A percentile compares a stretch with the other conserved stretches of the same genome.
Evolutionary conservation across 2,888 invertebrate genomes (phyloP).

Genomic region (Lobophora halterata): DNA sequence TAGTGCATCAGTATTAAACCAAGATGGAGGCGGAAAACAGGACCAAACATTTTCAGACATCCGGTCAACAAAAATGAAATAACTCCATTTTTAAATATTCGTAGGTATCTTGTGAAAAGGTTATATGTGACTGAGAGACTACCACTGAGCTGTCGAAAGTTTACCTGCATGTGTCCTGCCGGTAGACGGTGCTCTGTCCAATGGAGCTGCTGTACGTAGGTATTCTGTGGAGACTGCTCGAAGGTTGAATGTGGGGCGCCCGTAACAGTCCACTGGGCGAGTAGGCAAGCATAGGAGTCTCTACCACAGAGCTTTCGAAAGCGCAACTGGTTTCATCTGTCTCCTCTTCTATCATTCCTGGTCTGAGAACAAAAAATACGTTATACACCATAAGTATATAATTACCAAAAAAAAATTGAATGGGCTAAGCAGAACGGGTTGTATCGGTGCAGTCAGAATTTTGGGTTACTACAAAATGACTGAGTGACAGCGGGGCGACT

Average conservation of each 20-base stretch:
- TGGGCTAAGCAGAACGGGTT: no score
- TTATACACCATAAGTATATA: no score
- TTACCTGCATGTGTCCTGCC: slow-evolving; percentile 81
- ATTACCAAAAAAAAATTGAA: no score
- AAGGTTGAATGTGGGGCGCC: slow-evolving; percentile 59
- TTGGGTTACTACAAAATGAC: no score
- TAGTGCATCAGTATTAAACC: no score
- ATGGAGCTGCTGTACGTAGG: slow-evolving; percentile 82
- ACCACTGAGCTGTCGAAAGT: slow-evolving; percentile 4
- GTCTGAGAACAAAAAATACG: slow-evolving; percentile 37
- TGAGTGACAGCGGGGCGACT: no score
- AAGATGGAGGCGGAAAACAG: no score
- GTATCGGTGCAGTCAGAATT: no score
- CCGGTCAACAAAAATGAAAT: no score
- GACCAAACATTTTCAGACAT: no score
- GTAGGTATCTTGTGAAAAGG: no score
- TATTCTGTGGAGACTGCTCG: slow-evolving; percentile 78
- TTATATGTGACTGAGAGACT: slow-evolving; percentile 16
- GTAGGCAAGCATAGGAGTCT: slow-evolving; percentile 65
- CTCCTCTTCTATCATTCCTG: slow-evolving; percentile 67
- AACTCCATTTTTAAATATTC: no score
- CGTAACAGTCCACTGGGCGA: slow-evolving; percentile 54
- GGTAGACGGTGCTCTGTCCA: slow-evolving; percentile 76
- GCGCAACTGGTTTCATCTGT: slow-evolving; percentile 72
- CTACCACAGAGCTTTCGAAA: slow-evolving; percentile 67